phyloP scores from a whole-genome alignment of 2,797 vertebrate species.

The Bryconaethiops microstoma region DNA sequence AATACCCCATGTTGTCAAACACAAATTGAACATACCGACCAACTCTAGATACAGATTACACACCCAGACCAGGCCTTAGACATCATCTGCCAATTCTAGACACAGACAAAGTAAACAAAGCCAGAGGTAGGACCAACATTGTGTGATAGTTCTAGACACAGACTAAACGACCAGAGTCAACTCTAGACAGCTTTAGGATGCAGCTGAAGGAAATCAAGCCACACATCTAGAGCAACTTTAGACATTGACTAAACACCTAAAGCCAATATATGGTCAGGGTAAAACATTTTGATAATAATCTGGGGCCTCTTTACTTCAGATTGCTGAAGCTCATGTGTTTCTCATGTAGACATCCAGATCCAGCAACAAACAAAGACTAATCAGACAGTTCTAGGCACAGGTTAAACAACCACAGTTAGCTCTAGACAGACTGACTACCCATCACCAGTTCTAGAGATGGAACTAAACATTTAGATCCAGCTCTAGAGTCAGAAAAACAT shows the following conservation, averaged over 20 bases:
- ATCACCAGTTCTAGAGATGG: background rate
- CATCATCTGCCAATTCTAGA: background rate
- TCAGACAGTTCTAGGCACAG: background rate
- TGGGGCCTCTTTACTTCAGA: background rate
- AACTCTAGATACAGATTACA: background rate
- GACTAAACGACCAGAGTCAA: background rate
- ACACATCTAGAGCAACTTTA: background rate
- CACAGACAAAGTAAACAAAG: background rate
- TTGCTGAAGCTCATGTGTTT: too few species aligned
- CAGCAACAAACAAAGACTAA: too few species aligned
- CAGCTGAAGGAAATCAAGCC: background rate
- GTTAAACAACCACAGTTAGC: background rate
- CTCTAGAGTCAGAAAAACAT: background rate
- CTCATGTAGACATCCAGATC: background rate
- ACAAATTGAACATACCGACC: background rate
- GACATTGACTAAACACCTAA: background rate
- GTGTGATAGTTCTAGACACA: background rate
- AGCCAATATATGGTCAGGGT: too few species aligned
- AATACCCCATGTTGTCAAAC: background rate
- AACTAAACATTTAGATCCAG: background rate
- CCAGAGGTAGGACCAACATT: too few species aligned
- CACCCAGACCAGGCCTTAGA: background rate
- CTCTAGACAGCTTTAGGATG: background rate
- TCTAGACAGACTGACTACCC: background rate
- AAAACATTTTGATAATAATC: too few species aligned